Percentiles rank a stretch among this genome's conserved stretches.
These are phyloP conservation scores for Parambassis ranga DNA, from an alignment of 2,797 vertebrate genomes.

Conservation along the genomic window DNA sequence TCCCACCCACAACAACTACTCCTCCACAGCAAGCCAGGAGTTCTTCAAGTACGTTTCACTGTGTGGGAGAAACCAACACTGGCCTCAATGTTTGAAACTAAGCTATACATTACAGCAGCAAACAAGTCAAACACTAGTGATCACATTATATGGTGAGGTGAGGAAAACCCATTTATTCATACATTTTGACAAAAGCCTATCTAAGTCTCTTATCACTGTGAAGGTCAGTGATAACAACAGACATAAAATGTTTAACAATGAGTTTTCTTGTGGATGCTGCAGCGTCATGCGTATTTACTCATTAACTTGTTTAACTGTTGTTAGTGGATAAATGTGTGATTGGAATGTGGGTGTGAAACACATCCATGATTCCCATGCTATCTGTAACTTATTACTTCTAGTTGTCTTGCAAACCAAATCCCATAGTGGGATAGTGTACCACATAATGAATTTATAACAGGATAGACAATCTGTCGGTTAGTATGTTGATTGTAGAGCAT, in stretches of 20 bases:
- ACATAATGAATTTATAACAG: background rate
- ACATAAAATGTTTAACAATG: background rate
- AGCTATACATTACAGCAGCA: background rate
- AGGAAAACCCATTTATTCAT: no score
- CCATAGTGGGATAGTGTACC: no score
- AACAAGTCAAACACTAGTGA: background rate
- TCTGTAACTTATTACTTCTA: no score
- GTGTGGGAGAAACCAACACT: background rate
- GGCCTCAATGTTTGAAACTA: background rate
- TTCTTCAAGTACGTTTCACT: constrained; percentile 77
- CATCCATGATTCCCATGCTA: no score
- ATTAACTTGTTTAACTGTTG: constrained; percentile 10
- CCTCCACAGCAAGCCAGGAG: constrained; percentile 81
- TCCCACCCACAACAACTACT: constrained; percentile 60
- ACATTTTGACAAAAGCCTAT: background rate
- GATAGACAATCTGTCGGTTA: background rate
- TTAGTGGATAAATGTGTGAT: background rate
- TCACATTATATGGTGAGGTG: background rate
- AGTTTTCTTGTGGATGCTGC: background rate
- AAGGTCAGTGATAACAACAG: constrained; percentile 19
- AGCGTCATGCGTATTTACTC: background rate
- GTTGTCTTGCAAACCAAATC: no score
- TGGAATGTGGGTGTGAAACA: background rate
- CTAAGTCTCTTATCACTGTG: background rate
- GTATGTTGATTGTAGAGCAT: no score